These are phyloP conservation scores for Bellardia bayeri DNA, from an alignment of 2,888 invertebrate genomes.

Conservation along the genomic window DNA sequence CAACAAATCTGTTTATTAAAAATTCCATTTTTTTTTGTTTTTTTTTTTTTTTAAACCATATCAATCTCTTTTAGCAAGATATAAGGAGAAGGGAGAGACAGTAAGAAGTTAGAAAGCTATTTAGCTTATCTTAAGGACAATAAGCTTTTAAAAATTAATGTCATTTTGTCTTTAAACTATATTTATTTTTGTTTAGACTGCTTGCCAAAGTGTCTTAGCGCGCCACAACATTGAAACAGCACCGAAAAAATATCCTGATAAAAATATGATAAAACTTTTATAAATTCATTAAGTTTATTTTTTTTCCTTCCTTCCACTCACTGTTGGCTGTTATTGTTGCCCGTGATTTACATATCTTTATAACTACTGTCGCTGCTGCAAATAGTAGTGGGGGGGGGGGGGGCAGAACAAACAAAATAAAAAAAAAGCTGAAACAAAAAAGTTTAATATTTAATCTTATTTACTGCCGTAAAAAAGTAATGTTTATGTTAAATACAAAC, in stretches of 20 bases:
- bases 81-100: no score
- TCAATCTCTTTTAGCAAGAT: background rate
- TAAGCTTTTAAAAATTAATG: slow-evolving; percentile 69
- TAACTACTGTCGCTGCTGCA: slow-evolving; percentile 46
- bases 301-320: slow-evolving; percentile 1
- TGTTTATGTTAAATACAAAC: slow-evolving; percentile 28
- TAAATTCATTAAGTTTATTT: slow-evolving; percentile 68
- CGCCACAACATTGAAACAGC: background rate
- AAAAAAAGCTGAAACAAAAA: slow-evolving; percentile 43
- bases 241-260: slow-evolving; percentile 34
- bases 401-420: slow-evolving; percentile 27
- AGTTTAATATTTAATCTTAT: slow-evolving; percentile 72
- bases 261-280: slow-evolving; percentile 71
- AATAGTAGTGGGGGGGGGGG: slow-evolving; percentile 3
- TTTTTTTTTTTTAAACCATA: slow-evolving; percentile 13
- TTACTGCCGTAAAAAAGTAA: slow-evolving; percentile 68
- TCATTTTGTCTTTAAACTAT: slow-evolving; percentile 56
- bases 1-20: slow-evolving; percentile 10
- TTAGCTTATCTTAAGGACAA: slow-evolving; percentile 69
- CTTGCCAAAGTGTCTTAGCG: background rate
- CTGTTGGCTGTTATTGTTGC: slow-evolving; percentile 25
- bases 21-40: slow-evolving; percentile 5
- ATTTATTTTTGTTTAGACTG: slow-evolving; percentile 22
- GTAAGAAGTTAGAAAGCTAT: slow-evolving; percentile 46
- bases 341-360: slow-evolving; percentile 64